Percentiles rank a stretch among this genome's conserved stretches.
These are phyloP conservation scores for Macrosteles quadrilineatus DNA, from an alignment of 1,140 invertebrate genomes.

Conservation along the genomic window DNA sequence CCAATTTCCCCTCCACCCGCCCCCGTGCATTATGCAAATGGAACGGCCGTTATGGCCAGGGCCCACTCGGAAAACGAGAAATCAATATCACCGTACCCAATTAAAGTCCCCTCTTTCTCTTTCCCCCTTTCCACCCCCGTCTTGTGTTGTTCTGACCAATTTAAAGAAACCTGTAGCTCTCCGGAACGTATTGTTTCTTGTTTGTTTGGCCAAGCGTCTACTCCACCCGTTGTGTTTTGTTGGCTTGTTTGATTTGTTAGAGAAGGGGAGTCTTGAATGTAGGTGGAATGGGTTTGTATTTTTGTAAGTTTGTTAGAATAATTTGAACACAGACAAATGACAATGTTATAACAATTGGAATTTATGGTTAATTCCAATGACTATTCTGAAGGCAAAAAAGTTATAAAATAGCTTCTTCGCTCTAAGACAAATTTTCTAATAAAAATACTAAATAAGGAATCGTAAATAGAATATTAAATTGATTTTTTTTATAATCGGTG, in stretches of 20 bases:
- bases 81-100: slow-evolving; percentile 29
- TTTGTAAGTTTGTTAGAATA: no score
- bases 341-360: no score
- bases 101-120: slow-evolving; percentile 22
- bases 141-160: slow-evolving; percentile 26
- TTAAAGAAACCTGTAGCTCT: slow-evolving; percentile 22
- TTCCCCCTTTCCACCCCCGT: background rate
- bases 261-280: no score
- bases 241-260: background rate
- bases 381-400: no score
- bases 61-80: slow-evolving; percentile 31
- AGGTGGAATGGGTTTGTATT: no score
- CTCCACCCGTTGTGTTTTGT: background rate
- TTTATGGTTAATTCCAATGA: no score
- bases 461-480: no score
- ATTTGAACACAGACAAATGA: no score
- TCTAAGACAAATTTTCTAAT: no score
- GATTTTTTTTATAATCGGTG: no score
- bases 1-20: slow-evolving; percentile 33
- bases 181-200: slow-evolving; percentile 3
- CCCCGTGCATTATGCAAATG: slow-evolving; percentile 16
- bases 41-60: slow-evolving; percentile 28
- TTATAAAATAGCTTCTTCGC: no score
- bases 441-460: no score
- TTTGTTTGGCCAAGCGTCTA: background rate